Conservation (phyloP, 2,113 vertebrate species). For the Gobiocypris rarus region DNA sequence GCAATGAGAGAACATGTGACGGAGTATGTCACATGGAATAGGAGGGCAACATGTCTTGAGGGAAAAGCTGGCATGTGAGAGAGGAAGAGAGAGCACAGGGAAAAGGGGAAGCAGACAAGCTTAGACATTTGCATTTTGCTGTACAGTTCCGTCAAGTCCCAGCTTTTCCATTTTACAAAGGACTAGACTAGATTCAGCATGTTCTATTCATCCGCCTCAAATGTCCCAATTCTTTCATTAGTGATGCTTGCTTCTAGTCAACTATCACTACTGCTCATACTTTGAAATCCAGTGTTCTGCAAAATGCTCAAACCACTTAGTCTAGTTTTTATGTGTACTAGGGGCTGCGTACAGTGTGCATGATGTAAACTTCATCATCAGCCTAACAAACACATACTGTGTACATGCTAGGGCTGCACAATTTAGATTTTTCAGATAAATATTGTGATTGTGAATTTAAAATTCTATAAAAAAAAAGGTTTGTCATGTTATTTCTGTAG, state of each 20-base stretch:
- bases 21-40: conserved; percentile 29
- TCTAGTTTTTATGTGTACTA: background rate
- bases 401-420: too few relatives aligned
- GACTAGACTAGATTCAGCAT: conserved; percentile 43
- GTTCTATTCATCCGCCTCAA: conserved; percentile 3
- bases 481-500: too few relatives aligned
- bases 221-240: background rate
- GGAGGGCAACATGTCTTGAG: conserved; percentile 4
- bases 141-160: background rate
- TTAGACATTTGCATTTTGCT: conserved; percentile 6
- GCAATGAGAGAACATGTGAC: conserved; percentile 9
- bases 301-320: too few relatives aligned
- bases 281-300: too few relatives aligned
- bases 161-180: background rate
- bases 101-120: background rate
- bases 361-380: too few relatives aligned
- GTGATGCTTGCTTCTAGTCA: background rate
- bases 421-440: too few relatives aligned
- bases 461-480: too few relatives aligned
- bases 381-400: too few relatives aligned
- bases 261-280: background rate
- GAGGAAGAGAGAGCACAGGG: conserved; percentile 7
- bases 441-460: too few relatives aligned
- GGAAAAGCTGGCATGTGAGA: conserved; percentile 3
- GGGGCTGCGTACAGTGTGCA: too few relatives aligned